A percentile compares a stretch with the other conserved stretches of the same genome.
phyloP scores from a whole-genome alignment of 2,797 vertebrate genomes.

The Siniperca undulata region DNA sequence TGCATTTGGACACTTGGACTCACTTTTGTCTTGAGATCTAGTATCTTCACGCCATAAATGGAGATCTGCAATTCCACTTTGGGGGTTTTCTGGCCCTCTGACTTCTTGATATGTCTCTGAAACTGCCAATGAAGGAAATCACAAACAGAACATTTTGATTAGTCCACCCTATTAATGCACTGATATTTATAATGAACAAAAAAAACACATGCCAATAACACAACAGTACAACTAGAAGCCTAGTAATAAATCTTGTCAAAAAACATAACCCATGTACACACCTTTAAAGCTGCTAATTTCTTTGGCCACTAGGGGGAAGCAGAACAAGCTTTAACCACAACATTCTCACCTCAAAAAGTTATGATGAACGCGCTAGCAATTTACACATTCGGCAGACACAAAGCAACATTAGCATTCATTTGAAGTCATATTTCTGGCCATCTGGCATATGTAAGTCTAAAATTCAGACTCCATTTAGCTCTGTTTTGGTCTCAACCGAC shows the following conservation, averaged over 20 bases:
- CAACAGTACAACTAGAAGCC: neutral
- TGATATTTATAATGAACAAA: neutral
- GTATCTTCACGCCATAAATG: slow-evolving; percentile 98
- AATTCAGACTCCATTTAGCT: neutral
- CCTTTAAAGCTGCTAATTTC: neutral
- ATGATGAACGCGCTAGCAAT: neutral
- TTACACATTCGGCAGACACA: neutral
- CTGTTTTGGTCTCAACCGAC: neutral
- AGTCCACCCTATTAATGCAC: neutral
- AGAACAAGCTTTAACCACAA: neutral
- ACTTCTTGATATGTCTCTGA: slow-evolving; percentile 99
- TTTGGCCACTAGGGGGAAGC: neutral
- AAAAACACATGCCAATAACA: neutral
- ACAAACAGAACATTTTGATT: neutral
- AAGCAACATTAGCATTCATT: neutral
- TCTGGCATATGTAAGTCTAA: neutral
- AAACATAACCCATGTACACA: neutral
- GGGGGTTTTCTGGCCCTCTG: slow-evolving; percentile 96
- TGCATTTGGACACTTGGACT: slow-evolving; percentile 42
- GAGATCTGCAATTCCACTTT: slow-evolving; percentile 98
- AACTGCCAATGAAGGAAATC: slow-evolving; percentile 83
- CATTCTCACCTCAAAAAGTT: neutral
- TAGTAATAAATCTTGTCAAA: neutral
- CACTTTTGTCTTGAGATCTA: slow-evolving; percentile 97
- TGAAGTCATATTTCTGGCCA: neutral